Evolutionary conservation across 1,140 invertebrate genomes (phyloP), one percentile per base, ranked within the genome.

Genomic region (Stegodyphus mimosarum): DNA sequence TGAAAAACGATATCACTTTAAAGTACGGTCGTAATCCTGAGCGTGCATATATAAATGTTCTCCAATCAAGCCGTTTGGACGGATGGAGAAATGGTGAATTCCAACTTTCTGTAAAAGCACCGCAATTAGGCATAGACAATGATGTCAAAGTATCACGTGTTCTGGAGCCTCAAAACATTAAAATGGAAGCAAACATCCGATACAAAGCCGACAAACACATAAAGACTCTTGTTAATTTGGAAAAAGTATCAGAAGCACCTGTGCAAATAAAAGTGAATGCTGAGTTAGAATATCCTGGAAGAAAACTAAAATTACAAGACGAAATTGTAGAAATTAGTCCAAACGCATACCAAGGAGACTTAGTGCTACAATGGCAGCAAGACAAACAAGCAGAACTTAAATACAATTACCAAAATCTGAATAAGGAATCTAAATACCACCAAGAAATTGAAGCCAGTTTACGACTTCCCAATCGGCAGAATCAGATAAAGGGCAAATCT

Each of bases 21-120:
- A 86, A 80, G 51, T 79, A 80, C 18, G 90, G 93, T 17, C 5
- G 48, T 51, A 33, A 77, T 11, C 83, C 64, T 33, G 75, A 78
- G n/a, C 15, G 10, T 6, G 18, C 50, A 7, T 78, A 72, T 33
- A 18, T 86, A 0, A 60, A 50, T 11, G 15, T 86, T 52, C 51
- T 71, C 17, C 83, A 86, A 7, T 55, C 18, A 10, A 53, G n/a
- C 33, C n/a, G 9, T 6, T n/a, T 53, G 17, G 7, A 60, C n/a
- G 9, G 6, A 15, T n/a, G 5, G 9, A 48, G 53, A 7, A 66
- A 6, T 50, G 52, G 67, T 18, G 51, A 78, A 13, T 51, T 60
- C 17, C 63, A 17, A 15, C 17, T 70, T 50, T 33, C 66, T 18
- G 15, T 86, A 6, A 55, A 86, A 66, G 73, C 52, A n/a, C 74